Evolutionary conservation across 2,797 vertebrate genomes (phyloP), one percentile per base, ranked within the genome.

Genomic region (Poeciliopsis presidionis): DNA sequence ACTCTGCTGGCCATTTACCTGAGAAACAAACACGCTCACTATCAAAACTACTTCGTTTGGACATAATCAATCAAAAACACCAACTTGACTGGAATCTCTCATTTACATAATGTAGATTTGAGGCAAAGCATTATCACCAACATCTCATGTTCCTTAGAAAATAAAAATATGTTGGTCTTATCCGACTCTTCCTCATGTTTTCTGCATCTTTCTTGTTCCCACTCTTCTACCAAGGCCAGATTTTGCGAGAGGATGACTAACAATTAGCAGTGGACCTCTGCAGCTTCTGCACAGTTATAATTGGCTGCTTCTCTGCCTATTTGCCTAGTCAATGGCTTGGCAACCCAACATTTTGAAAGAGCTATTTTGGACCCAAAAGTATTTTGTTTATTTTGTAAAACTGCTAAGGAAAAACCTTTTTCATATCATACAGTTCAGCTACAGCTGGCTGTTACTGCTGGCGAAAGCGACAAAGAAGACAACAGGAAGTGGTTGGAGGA

Each of bases 1-100:
- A 80, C 96, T 98, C 93, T 97, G 97, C 84, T 96, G 97, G 85
- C 96, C 93, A 2, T 94, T 98, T 86, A 98, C 97, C 98, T 99
- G 93, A 61, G 85, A 86, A 74, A 73, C 51, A 72, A 74, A 63
- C 2, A 84, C 41, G 47, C 3, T 36, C 20, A 45, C 59, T 43
- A 69, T 13, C 22, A 69, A 39, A 45, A 11, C 1, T n/a, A 5
- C 70, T n/a, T 13, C 25, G 4, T 41, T 18, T 5, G 25, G 22
- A 11, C 33, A 73, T 69, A 41, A 25, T 33, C 22, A 18, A 20
- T 63, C 30, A 73, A 61, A 46, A 14, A 43, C 70, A 43, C 9
- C 2, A 43, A 43, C 41, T 43, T 43, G 41, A 43, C 20, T 4
- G 46, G 22, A 45, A 47, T 5, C 9, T 33, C 18, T 25, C 36